A percentile compares a stretch with the other conserved stretches of the same genome.
Evolutionary conservation across 2,113 vertebrate genomes (phyloP).

Genomic region (Pangasianodon gigas): DNA sequence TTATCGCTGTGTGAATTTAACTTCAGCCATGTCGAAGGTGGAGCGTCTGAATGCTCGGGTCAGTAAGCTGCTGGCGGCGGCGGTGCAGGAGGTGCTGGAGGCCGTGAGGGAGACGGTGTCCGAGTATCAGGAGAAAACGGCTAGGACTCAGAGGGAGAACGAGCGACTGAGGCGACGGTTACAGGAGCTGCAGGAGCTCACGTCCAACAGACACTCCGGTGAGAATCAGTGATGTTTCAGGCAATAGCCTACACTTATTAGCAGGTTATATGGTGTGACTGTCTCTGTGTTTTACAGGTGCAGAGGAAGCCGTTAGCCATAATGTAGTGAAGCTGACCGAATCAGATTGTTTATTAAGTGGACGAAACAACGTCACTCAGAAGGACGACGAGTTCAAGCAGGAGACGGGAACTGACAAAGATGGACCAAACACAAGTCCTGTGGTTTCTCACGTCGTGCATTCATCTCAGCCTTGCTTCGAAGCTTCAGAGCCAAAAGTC

Average conservation of each 20-base stretch:
- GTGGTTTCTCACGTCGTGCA: background rate
- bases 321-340: constrained; percentile 8
- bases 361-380: constrained; percentile 24
- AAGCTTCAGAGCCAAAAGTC: background rate
- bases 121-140: constrained; percentile 61
- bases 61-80: constrained; percentile 54
- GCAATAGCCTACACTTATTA: accelerated
- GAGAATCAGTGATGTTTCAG: background rate
- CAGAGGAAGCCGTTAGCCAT: constrained; percentile 17
- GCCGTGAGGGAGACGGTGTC: constrained; percentile 62
- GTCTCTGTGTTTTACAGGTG: constrained; percentile 37
- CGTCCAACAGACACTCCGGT: constrained; percentile 19
- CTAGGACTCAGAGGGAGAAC: constrained; percentile 60
- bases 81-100: constrained; percentile 61
- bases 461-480: background rate
- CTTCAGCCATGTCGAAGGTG: constrained; percentile 59
- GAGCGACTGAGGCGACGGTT: constrained; percentile 57
- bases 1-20: background rate
- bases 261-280: background rate
- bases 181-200: constrained; percentile 57
- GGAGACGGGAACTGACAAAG: too few species aligned
- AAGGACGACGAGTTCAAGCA: constrained; percentile 11
- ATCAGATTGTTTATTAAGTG: background rate
- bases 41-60: constrained; percentile 62
- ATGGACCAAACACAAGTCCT: background rate